These are phyloP conservation scores for Lordiphosa collinella DNA, from an alignment of 1,140 invertebrate genomes.

Conservation along the genomic window DNA sequence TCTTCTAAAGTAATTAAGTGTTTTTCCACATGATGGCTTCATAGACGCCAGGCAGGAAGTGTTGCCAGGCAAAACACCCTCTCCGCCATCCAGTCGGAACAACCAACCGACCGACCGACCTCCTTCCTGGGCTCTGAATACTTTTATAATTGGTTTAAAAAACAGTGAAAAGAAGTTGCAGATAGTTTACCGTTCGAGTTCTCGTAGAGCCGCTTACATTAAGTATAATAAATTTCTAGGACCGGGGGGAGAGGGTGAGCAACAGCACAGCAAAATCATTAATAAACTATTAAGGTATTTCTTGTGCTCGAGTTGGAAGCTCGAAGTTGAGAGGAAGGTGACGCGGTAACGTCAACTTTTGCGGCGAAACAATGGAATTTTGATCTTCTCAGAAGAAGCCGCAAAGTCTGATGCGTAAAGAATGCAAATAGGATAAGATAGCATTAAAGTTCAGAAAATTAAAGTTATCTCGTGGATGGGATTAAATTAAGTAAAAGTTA, in stretches of 20 bases:
- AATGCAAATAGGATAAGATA: constrained; percentile 12
- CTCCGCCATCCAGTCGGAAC: not conserved
- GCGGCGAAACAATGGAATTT: constrained; percentile 37
- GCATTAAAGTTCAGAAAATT: not conserved
- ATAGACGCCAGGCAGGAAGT: constrained; percentile 48
- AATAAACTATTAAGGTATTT: constrained; percentile 77
- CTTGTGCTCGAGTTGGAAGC: constrained; percentile 12
- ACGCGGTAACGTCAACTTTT: constrained; percentile 34
- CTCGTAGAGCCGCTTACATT: constrained; percentile 29
- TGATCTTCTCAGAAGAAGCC: constrained; percentile 43
- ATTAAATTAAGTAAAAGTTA: no score
- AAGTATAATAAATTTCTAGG: constrained; percentile 60
- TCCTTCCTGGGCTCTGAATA: constrained; percentile 43
- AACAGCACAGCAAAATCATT: constrained; percentile 52
- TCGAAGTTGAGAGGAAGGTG: not conserved
- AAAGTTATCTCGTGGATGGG: not conserved
- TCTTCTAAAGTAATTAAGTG: constrained; percentile 77
- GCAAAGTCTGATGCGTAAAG: constrained; percentile 34
- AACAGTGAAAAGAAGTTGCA: constrained; percentile 66
- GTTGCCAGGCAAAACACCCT: constrained; percentile 30
- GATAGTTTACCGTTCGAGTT: constrained; percentile 39
- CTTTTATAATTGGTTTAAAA: constrained; percentile 78
- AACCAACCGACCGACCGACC: constrained; percentile 13
- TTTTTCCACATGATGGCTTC: constrained; percentile 77
- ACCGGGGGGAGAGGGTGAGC: not conserved